These are phyloP conservation scores for Baryphthengus martii DNA, from an alignment of 2,113 vertebrate genomes.

Conservation along the genomic window DNA sequence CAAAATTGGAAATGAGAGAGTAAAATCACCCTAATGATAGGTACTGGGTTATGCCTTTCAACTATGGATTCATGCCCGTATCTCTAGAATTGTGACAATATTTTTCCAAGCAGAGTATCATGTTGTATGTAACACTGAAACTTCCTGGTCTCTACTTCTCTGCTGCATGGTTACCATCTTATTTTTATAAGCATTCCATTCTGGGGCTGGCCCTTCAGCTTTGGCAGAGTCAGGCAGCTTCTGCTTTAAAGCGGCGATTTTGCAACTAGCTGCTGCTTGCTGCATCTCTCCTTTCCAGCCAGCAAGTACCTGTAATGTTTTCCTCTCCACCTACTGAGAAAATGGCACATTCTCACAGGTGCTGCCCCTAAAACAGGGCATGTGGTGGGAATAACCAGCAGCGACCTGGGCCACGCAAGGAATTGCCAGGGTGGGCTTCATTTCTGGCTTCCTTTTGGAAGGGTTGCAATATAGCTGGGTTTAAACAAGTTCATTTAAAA, in stretches of 20 bases:
- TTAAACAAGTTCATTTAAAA: not conserved
- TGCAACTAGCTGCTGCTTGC: conserved; percentile 53
- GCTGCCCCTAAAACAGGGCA: not conserved
- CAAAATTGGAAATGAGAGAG: conserved; percentile 42
- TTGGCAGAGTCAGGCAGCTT: conserved; percentile 50
- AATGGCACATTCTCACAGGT: not conserved
- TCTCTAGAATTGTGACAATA: conserved; percentile 44
- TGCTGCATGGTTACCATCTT: conserved; percentile 61
- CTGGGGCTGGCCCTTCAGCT: conserved; percentile 42
- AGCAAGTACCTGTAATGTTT: conserved; percentile 10
- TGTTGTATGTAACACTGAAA: conserved; percentile 56
- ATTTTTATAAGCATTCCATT: conserved; percentile 67
- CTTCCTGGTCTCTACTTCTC: conserved; percentile 57
- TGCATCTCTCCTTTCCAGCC: conserved; percentile 21
- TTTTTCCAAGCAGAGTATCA: conserved; percentile 64
- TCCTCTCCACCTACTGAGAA: not conserved
- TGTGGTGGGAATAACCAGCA: not conserved
- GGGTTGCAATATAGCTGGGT: not conserved
- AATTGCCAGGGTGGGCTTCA: not conserved
- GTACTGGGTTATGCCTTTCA: conserved; percentile 24
- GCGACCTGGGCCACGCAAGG: fast-evolving
- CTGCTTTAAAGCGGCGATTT: conserved; percentile 51
- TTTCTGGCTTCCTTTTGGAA: not conserved
- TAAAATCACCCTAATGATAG: conserved; percentile 54
- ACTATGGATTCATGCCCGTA: not conserved